phyloP scores from a whole-genome alignment of 2,113 vertebrate species.

The Tyto alba region DNA sequence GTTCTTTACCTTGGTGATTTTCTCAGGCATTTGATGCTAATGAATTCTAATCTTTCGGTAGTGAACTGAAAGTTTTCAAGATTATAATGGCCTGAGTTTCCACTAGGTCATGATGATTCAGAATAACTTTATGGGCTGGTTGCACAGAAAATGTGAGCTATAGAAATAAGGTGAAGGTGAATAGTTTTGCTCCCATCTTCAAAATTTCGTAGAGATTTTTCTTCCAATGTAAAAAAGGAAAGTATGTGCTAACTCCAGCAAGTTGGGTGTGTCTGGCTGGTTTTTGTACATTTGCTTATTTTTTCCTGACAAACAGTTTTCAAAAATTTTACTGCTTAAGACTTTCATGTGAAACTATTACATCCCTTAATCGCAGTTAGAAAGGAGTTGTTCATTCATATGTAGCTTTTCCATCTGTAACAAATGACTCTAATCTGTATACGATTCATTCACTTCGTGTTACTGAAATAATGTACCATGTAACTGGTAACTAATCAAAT shows the following conservation, averaged over 20 bases:
- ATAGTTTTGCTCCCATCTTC: not conserved
- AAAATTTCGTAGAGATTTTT: not conserved
- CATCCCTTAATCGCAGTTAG: not conserved
- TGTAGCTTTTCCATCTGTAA: not conserved
- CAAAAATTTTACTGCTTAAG: not conserved
- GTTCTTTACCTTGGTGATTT: not conserved
- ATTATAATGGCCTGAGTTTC: not conserved
- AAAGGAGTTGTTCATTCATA: not conserved
- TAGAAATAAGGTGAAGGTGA: not conserved
- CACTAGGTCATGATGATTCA: not conserved
- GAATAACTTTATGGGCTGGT: not conserved
- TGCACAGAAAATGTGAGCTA: not conserved
- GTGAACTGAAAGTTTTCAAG: not conserved
- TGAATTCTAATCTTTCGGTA: not conserved
- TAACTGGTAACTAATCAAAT: not conserved
- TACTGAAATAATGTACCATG: not conserved
- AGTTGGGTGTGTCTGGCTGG: not conserved
- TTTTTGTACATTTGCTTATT: not conserved
- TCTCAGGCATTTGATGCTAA: not conserved
- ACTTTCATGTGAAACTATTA: not conserved
- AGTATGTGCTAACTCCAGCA: not conserved
- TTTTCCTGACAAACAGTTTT: not conserved
- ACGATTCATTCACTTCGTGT: not conserved
- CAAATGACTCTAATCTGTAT: not conserved
- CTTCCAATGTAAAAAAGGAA: not conserved